phyloP scores from a whole-genome alignment of 2,888 invertebrate genomes.

The Xiphydria camelus region DNA sequence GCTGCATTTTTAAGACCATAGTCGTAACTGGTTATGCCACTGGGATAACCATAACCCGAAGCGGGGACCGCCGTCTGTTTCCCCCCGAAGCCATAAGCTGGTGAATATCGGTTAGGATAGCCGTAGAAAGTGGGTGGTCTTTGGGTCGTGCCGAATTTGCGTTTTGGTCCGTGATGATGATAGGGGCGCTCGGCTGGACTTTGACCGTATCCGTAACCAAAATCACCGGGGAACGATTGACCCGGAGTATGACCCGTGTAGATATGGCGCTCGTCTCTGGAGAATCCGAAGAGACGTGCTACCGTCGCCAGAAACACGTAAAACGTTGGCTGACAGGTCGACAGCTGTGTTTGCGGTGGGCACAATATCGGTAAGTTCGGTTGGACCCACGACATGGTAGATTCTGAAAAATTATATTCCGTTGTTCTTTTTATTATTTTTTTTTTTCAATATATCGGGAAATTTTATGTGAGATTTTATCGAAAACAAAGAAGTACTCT shows the following conservation, averaged over 20 bases:
- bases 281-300: constrained; percentile 63
- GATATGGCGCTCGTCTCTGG: constrained; percentile 54
- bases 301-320: constrained; percentile 65
- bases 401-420: no score
- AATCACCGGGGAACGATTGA: neutral
- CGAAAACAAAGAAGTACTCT: no score
- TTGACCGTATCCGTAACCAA: constrained; percentile 7
- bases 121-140: neutral
- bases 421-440: neutral
- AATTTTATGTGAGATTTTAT: no score
- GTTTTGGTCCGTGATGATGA: no score
- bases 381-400: constrained; percentile 61
- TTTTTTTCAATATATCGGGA: no score
- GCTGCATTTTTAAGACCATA: neutral
- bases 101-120: neutral
- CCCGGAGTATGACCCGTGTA: neutral
- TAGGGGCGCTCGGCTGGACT: neutral
- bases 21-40: neutral
- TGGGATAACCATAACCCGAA: no score
- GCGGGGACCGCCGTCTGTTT: neutral
- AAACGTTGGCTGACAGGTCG: constrained; percentile 65
- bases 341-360: constrained; percentile 60
- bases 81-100: no score
- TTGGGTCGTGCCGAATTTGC: neutral
- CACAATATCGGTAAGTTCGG: constrained; percentile 64